Evolutionary conservation across 1,140 invertebrate genomes (phyloP).

Genomic region (Drosophila pallidifrons): DNA sequence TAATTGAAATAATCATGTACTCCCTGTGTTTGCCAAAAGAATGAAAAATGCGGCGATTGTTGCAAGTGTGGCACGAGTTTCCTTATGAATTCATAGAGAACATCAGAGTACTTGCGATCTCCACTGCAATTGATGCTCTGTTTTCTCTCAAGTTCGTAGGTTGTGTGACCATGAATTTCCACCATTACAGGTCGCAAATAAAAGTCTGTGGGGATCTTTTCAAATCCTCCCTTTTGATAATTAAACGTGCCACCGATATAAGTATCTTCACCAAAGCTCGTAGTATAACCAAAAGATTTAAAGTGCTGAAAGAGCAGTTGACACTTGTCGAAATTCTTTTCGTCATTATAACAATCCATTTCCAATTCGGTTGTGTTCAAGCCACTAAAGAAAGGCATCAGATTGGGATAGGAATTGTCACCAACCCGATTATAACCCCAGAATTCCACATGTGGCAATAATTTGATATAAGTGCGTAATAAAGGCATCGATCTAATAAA

Average conservation of each 20-base stretch:
- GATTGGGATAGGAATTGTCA: constrained; percentile 92
- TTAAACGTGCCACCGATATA: constrained; percentile 13
- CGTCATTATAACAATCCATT: constrained; percentile 86
- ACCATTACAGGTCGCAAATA: constrained; percentile 40
- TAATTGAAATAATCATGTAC: constrained; percentile 54
- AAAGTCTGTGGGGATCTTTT: constrained; percentile 32
- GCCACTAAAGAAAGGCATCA: constrained; percentile 90
- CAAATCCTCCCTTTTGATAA: background rate
- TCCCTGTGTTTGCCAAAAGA: constrained; percentile 59
- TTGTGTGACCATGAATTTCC: constrained; percentile 45
- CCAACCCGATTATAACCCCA: constrained; percentile 92
- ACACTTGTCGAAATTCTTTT: constrained; percentile 4
- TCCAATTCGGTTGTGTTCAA: constrained; percentile 86
- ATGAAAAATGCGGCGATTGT: constrained; percentile 36
- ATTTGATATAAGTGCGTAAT: constrained; percentile 87
- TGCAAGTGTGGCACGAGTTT: constrained; percentile 39
- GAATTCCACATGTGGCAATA: constrained; percentile 88
- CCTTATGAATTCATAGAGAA: constrained; percentile 46
- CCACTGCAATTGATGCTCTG: constrained; percentile 42
- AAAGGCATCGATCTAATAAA: constrained; percentile 91
- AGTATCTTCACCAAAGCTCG: constrained; percentile 50
- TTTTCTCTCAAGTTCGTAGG: constrained; percentile 39
- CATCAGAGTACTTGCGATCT: constrained; percentile 34
- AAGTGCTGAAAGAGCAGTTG: constrained; percentile 42
- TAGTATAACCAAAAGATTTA: constrained; percentile 39